phyloP scores from a whole-genome alignment of 2,113 vertebrate species.

The Spea multiplicata region DNA sequence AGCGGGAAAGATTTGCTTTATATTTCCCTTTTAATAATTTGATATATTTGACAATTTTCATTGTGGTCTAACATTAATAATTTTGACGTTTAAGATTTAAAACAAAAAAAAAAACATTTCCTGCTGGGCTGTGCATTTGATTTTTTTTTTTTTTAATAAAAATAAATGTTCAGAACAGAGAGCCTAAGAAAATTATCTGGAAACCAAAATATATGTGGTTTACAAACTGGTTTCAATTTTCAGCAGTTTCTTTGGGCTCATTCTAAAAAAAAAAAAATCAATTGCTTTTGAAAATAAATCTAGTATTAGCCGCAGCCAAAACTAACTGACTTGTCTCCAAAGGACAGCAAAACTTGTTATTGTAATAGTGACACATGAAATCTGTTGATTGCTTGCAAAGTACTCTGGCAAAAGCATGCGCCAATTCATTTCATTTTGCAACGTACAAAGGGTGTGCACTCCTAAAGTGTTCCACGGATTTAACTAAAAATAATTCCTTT shows the following conservation, averaged over 20 bases:
- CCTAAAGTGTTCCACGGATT: conserved; percentile 26
- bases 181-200: conserved; percentile 32
- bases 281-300: conserved; percentile 48
- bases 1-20: not conserved
- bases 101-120: conserved; percentile 6
- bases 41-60: conserved; percentile 4
- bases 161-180: not conserved
- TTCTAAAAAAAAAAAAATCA: conserved; percentile 36
- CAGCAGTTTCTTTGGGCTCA: conserved; percentile 36
- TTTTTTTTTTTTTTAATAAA: conserved; percentile 5
- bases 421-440: conserved; percentile 43
- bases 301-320: conserved; percentile 41
- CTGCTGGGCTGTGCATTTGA: not conserved
- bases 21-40: conserved; percentile 10
- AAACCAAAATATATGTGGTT: conserved; percentile 33
- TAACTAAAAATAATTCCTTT: conserved; percentile 29
- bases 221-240: conserved; percentile 47
- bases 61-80: conserved; percentile 8
- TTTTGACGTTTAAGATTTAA: not conserved
- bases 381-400: conserved; percentile 49
- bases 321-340: conserved; percentile 49
- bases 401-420: conserved; percentile 42
- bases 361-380: conserved; percentile 49
- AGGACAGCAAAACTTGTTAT: conserved; percentile 49
- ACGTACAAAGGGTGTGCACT: conserved; percentile 30